A percentile compares a stretch with the other conserved stretches of the same genome.
Evolutionary conservation across 1,140 invertebrate genomes (phyloP).

Genomic region (Mamestra configurata): DNA sequence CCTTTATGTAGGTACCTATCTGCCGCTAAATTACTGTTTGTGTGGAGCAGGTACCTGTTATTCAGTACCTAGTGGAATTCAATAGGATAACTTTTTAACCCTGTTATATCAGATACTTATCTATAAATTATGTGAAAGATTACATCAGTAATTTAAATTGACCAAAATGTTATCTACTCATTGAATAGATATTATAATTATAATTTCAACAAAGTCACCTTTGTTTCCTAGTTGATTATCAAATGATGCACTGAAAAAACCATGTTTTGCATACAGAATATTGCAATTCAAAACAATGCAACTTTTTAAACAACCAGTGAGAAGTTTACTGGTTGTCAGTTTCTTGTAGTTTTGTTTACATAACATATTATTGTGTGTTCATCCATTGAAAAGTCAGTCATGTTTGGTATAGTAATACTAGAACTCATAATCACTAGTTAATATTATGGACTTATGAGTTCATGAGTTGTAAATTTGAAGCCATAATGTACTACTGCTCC

Average conservation of each 20-base stretch:
- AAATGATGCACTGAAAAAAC: not conserved
- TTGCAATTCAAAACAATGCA: not conserved
- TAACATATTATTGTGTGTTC: constrained; percentile 19
- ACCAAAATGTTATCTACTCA: not conserved
- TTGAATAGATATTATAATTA: not conserved
- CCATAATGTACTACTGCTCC: too few species aligned
- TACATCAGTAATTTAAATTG: not conserved
- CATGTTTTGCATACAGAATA: not conserved
- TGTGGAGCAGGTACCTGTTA: not conserved
- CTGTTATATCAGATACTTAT: not conserved
- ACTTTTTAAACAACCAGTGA: not conserved
- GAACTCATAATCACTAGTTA: not conserved
- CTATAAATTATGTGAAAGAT: not conserved
- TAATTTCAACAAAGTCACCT: not conserved
- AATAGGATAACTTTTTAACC: not conserved
- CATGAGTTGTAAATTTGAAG: too few species aligned
- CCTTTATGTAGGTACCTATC: constrained; percentile 26
- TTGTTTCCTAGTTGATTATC: not conserved
- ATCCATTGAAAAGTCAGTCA: constrained; percentile 5
- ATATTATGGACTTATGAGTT: not conserved
- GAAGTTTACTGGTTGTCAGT: constrained; percentile 6
- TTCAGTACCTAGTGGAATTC: not conserved
- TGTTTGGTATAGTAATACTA: not conserved
- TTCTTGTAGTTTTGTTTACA: constrained; percentile 32
- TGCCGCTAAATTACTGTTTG: constrained; percentile 27